phyloP scores from a whole-genome alignment of 2,113 vertebrate genomes.

The Typhlomys cinereus region DNA sequence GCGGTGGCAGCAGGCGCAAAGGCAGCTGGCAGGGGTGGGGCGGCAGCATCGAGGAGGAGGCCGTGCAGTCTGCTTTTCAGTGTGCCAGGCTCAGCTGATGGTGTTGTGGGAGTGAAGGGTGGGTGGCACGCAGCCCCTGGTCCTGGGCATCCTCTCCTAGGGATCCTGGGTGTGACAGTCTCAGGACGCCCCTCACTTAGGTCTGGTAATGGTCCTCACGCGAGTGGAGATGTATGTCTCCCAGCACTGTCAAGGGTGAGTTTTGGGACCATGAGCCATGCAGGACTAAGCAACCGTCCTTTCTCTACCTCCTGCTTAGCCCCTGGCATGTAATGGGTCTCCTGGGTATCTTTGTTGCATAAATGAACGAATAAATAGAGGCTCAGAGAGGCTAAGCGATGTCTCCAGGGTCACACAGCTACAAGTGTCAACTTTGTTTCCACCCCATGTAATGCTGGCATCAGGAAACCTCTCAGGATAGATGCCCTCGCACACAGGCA shows the following conservation, averaged over 20 bases:
- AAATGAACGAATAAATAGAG: neutral
- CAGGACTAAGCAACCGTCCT: neutral
- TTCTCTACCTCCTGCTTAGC: neutral
- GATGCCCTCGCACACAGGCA: accelerated
- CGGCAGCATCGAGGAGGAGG: neutral
- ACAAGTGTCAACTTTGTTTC: neutral
- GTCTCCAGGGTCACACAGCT: neutral
- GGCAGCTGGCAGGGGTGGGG: conserved; percentile 74
- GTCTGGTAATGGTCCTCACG: neutral
- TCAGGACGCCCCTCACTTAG: neutral
- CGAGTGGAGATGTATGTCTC: neutral
- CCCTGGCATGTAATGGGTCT: neutral
- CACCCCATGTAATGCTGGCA: neutral
- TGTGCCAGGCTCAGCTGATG: neutral
- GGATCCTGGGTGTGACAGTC: neutral
- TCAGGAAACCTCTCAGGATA: neutral
- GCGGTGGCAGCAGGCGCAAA: conserved; percentile 69
- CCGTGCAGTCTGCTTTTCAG: neutral
- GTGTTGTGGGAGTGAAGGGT: neutral
- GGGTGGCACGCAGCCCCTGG: neutral
- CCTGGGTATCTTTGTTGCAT: neutral
- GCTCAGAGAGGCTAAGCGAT: conserved; percentile 7
- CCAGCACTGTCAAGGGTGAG: neutral
- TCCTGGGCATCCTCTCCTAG: neutral
- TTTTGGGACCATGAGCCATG: neutral